Base-by-base conservation (phyloP, 1,140 invertebrate species). In the Drosophila albomicans region DNA sequence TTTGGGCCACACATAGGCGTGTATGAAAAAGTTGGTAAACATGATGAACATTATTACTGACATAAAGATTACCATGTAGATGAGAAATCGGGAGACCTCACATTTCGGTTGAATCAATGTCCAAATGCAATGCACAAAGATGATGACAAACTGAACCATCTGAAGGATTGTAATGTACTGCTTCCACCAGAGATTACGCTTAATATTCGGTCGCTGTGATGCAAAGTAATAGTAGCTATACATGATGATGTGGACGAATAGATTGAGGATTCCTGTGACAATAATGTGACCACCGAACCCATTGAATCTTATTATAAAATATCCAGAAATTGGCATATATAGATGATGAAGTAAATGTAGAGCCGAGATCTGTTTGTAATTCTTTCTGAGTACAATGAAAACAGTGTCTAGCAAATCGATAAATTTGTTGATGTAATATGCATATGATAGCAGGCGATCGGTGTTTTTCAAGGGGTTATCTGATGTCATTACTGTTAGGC, bases 341-440 rank as follows among this genome's bases (percentile, higher is more conserved):
- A 95, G 93, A 92, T 98, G 97, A 91, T 98, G 97, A 82, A 97
- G 96, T 0, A 98, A 94, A 82, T 98, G 97, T 3, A 98, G 94
- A 79, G 97, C 96, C 6, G 96, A 95, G 10, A 97, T 93, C 87
- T 98, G 97, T 54, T 94, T 95, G 58, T 96, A 94, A 81, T 97
- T 98, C 92, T 98, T 98, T 28, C 96, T 93, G 8, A 98, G 91
- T n/a, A 98, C 94, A 91, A 98, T 97, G 92, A 98, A 98, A 41
- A 98, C 93, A 5, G 95, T 96, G 68, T 96, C 95, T 0, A 95
- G 41, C 1, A 96, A 92, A 85, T 96, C 96, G 0, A 94, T 13
- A 7, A 48, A 43, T 15, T 79, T 77, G 30, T 78, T 72, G 4
- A 79, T 6, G 13, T 66, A 66, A 41, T 67, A 79, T n/a, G 59